A percentile compares a stretch with the other conserved stretches of the same genome.
Conservation (phyloP, 1,140 invertebrate species). For the Habropoda laboriosa region DNA sequence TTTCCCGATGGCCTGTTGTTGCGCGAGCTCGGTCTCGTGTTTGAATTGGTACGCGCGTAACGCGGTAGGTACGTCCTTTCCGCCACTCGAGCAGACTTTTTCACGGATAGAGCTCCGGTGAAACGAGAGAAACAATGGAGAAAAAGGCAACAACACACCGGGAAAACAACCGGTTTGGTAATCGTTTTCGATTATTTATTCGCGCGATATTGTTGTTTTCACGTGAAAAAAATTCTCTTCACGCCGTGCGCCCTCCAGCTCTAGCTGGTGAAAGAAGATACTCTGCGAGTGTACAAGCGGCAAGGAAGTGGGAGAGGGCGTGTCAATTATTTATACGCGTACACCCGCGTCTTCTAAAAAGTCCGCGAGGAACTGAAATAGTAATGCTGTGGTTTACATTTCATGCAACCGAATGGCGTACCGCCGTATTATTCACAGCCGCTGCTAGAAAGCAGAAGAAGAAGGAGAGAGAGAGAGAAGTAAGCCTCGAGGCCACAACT, state of each 20-base stretch:
- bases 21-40: too few species aligned
- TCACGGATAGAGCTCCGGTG: too few species aligned
- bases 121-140: too few species aligned
- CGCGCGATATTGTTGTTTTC: slow-evolving; percentile 4
- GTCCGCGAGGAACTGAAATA: slow-evolving; percentile 50
- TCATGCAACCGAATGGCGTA: slow-evolving; percentile 50
- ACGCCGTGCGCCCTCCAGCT: not conserved
- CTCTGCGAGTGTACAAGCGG: too few species aligned
- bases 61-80: not conserved
- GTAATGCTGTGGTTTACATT: slow-evolving; percentile 66
- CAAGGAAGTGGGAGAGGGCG: too few species aligned
- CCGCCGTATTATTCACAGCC: slow-evolving; percentile 57
- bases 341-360: slow-evolving; percentile 22
- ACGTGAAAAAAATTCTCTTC: too few species aligned
- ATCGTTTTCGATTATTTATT: slow-evolving; percentile 47
- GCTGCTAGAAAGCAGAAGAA: too few species aligned
- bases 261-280: too few species aligned
- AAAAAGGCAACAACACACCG: not conserved
- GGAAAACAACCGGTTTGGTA: slow-evolving; percentile 22
- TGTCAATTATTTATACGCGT: slow-evolving; percentile 60
- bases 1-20: not conserved
- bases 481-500: slow-evolving; percentile 51
- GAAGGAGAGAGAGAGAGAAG: slow-evolving; percentile 26
- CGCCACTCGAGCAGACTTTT: not conserved
- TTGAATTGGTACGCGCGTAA: not conserved